phyloP scores from a whole-genome alignment of 1,140 invertebrate genomes.

The Heterodera carotae region DNA sequence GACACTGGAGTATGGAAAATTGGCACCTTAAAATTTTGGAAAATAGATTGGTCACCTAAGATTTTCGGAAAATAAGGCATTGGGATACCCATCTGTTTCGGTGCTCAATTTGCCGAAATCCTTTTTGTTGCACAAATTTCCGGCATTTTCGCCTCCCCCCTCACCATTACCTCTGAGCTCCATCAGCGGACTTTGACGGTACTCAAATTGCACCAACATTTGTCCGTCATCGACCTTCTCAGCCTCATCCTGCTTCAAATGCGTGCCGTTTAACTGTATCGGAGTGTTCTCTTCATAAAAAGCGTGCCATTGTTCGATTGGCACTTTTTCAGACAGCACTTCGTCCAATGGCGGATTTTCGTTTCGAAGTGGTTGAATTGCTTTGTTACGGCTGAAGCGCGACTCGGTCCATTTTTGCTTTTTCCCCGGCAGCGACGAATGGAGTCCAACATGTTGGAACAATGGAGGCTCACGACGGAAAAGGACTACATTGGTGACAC shows the following conservation, averaged over 20 bases:
- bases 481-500: slow-evolving; percentile 6
- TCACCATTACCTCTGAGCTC: slow-evolving; percentile 4
- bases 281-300: slow-evolving; percentile 25
- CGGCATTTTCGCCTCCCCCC: too few relatives aligned
- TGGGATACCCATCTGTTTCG: too few relatives aligned
- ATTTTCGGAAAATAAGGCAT: too few relatives aligned
- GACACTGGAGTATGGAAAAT: background rate
- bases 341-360: slow-evolving; percentile 14
- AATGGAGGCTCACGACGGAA: slow-evolving; percentile 18
- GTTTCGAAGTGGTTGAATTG: slow-evolving; percentile 14
- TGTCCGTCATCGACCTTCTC: background rate
- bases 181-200: background rate
- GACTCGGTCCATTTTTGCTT: slow-evolving; percentile 28
- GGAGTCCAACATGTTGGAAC: slow-evolving; percentile 33
- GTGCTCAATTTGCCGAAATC: too few relatives aligned
- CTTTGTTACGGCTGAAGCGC: slow-evolving; percentile 8
- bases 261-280: slow-evolving; percentile 5
- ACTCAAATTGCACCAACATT: background rate
- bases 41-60: too few relatives aligned
- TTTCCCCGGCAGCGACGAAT: slow-evolving; percentile 33
- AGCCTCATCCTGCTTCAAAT: background rate
- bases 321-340: background rate
- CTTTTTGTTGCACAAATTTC: too few relatives aligned
- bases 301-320: background rate
- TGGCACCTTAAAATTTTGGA: background rate